Percentiles rank a stretch among this genome's conserved stretches.
These are phyloP conservation scores for Lepus townsendii DNA, from an alignment of 2,797 vertebrate species.

Conservation along the genomic window DNA sequence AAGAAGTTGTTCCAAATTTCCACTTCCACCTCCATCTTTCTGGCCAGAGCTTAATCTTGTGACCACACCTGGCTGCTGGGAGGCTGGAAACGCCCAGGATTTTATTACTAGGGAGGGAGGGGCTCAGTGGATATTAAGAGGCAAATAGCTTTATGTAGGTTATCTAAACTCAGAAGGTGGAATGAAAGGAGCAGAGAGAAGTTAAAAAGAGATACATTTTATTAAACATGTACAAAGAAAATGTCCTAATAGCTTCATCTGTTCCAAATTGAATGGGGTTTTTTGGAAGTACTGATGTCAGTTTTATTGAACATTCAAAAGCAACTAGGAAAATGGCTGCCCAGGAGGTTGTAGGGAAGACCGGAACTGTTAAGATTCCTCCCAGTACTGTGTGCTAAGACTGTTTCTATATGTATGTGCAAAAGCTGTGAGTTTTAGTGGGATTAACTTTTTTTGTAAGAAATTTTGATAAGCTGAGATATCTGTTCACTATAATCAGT, in stretches of 20 bases:
- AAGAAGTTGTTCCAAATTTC: slow-evolving; percentile 41
- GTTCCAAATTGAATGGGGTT: neutral
- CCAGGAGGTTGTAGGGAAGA: neutral
- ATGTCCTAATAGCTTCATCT: slow-evolving; percentile 13
- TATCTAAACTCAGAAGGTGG: neutral
- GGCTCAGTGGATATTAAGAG: neutral
- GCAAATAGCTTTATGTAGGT: neutral
- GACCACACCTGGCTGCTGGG: neutral
- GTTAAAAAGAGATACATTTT: slow-evolving; percentile 9
- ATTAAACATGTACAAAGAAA: neutral
- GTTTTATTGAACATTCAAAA: slow-evolving; percentile 30
- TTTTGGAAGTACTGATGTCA: neutral
- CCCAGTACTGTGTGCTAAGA: neutral
- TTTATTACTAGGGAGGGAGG: neutral
- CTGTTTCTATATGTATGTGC: neutral
- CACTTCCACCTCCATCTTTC: neutral
- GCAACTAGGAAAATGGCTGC: neutral
- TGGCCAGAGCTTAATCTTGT: neutral
- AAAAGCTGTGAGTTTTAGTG: slow-evolving; percentile 40
- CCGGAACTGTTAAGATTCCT: neutral
- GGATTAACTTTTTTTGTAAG: slow-evolving; percentile 44
- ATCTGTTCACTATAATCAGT: slow-evolving; percentile 6
- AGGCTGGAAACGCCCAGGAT: neutral
- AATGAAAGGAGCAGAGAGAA: neutral
- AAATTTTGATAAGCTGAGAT: slow-evolving; percentile 49